phyloP scores from a whole-genome alignment of 1,140 invertebrate genomes.

The Sitodiplosis mosellana region DNA sequence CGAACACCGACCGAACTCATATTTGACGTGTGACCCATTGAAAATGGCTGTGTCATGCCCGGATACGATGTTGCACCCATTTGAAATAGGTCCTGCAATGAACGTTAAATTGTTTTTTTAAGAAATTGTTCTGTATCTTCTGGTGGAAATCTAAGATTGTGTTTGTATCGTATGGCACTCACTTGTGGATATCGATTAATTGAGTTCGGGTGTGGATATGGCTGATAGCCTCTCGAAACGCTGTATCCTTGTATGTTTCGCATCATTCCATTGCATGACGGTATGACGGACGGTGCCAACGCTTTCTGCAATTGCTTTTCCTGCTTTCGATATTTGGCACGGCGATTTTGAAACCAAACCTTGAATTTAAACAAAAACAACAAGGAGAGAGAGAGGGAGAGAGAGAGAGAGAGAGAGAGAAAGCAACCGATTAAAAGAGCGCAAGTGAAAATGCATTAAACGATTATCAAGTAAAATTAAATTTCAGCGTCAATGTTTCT shows the following conservation, averaged over 20 bases:
- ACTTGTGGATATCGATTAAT: conserved; percentile 92
- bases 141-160: too few relatives aligned
- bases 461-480: too few relatives aligned
- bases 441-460: too few relatives aligned
- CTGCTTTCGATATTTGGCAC: conserved; percentile 95
- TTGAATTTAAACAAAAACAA: too few relatives aligned
- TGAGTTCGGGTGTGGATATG: conserved; percentile 79
- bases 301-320: conserved; percentile 96
- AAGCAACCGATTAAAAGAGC: too few relatives aligned
- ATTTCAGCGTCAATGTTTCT: too few relatives aligned
- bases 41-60: conserved; percentile 82
- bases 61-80: conserved; percentile 82
- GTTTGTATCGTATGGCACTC: too few relatives aligned
- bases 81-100: conserved; percentile 34
- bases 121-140: too few relatives aligned
- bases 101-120: neutral
- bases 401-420: too few relatives aligned
- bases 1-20: conserved; percentile 77
- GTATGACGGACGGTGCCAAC: conserved; percentile 70
- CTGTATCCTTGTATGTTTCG: conserved; percentile 88
- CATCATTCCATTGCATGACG: conserved; percentile 90
- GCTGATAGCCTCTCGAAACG: conserved; percentile 65
- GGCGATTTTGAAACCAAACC: conserved; percentile 83
- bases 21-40: conserved; percentile 77
- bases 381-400: too few relatives aligned